These are phyloP conservation scores for Drosophila nr. perissopoda DNA, from an alignment of 2,888 invertebrate genomes.

Conservation along the genomic window DNA sequence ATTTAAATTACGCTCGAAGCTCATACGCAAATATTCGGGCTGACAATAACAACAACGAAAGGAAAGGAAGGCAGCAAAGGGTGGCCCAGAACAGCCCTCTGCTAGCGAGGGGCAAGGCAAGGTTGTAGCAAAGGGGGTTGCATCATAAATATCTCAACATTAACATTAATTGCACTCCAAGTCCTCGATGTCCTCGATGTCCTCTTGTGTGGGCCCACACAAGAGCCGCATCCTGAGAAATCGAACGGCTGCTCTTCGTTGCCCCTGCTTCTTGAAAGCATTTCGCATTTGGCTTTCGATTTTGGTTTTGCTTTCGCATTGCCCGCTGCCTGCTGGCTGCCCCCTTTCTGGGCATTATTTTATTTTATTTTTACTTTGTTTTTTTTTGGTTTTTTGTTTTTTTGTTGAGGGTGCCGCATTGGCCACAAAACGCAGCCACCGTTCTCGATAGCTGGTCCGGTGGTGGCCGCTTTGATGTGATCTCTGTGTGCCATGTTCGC, in stretches of 20 bases:
- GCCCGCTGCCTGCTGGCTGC: background rate
- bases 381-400: constrained; percentile 4
- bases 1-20: constrained; percentile 64
- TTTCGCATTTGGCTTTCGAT: constrained; percentile 6
- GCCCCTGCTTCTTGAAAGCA: constrained; percentile 16
- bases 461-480: constrained; percentile 66
- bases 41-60: constrained; percentile 1
- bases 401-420: constrained; percentile 57
- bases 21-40: constrained; percentile 63
- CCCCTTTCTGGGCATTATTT: constrained; percentile 21
- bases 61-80: constrained; percentile 26
- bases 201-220: constrained; percentile 82
- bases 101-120: background rate
- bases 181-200: constrained; percentile 83
- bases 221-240: constrained; percentile 74
- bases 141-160: constrained; percentile 82
- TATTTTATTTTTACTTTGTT: background rate
- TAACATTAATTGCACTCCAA: constrained; percentile 84
- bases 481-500: constrained; percentile 50
- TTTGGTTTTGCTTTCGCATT: background rate
- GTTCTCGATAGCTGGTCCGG: constrained; percentile 39
- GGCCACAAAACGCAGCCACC: constrained; percentile 63
- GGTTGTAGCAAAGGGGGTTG: constrained; percentile 62
- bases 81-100: constrained; percentile 45
- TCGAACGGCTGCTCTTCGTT: constrained; percentile 66